phyloP scores from a whole-genome alignment of 2,888 invertebrate species.

The Thereva unica region DNA sequence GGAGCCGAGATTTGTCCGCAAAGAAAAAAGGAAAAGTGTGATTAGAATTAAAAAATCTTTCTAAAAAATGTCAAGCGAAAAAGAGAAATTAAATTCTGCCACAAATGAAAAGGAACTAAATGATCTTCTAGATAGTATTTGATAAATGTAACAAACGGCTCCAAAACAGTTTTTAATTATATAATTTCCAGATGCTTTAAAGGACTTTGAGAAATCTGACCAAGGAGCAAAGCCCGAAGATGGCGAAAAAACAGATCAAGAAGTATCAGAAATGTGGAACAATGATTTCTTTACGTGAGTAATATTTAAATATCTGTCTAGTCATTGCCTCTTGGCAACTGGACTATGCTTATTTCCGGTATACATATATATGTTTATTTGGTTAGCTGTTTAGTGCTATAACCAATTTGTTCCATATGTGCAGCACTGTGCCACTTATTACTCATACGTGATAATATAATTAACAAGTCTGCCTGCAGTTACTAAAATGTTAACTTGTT shows the following conservation, averaged over 20 bases:
- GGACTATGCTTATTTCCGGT: neutral
- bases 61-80: conserved; percentile 37
- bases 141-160: neutral
- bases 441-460: no score
- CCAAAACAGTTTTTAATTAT: conserved; percentile 6
- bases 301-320: conserved; percentile 60
- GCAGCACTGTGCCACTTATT: neutral
- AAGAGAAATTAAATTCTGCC: conserved; percentile 37
- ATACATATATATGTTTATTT: neutral
- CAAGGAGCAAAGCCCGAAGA: conserved; percentile 46
- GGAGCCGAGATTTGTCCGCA: no score
- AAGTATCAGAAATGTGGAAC: conserved; percentile 66
- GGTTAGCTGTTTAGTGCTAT: no score
- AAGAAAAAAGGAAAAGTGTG: no score
- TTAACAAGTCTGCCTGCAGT: no score
- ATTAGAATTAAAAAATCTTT: no score
- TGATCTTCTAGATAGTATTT: conserved; percentile 74
- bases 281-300: conserved; percentile 75
- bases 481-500: no score
- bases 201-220: conserved; percentile 62
- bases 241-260: conserved; percentile 45
- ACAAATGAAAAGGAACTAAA: conserved; percentile 69
- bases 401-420: neutral
- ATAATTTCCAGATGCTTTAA: conserved; percentile 64
- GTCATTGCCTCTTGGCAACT: conserved; percentile 23